Evolutionary conservation across 2,888 invertebrate species (phyloP).

Genomic region (Pemphredon lugubris): DNA sequence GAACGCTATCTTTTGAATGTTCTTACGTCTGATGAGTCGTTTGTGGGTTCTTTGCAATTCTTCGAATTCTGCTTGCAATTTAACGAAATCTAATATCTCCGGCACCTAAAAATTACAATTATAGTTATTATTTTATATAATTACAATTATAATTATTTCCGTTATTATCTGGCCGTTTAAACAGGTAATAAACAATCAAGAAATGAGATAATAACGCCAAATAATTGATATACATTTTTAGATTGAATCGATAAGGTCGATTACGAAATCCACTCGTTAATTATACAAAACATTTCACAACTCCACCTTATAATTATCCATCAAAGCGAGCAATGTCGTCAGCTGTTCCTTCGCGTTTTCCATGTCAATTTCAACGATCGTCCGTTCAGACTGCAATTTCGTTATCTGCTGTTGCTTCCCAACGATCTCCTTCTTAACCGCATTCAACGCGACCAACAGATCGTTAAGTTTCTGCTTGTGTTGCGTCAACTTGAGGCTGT

Average conservation of each 20-base stretch:
- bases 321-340: constrained; percentile 28
- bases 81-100: constrained; percentile 84
- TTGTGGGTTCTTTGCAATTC: constrained; percentile 81
- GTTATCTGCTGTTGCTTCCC: constrained; percentile 80
- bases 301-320: constrained; percentile 32
- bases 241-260: no score
- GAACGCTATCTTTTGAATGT: constrained; percentile 57
- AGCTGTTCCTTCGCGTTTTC: constrained; percentile 79
- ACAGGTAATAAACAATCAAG: no score
- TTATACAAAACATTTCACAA: background rate
- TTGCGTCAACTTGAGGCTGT: constrained; percentile 83
- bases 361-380: constrained; percentile 79
- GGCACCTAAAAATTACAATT: constrained; percentile 77
- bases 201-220: no score
- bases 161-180: no score
- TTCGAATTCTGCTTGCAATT: constrained; percentile 82
- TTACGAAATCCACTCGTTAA: no score
- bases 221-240: no score
- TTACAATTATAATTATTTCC: no score
- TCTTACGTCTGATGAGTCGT: constrained; percentile 71
- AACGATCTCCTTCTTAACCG: constrained; percentile 80
- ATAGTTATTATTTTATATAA: background rate
- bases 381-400: constrained; percentile 81
- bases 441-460: constrained; percentile 81
- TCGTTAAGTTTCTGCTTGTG: constrained; percentile 84